These are phyloP conservation scores for Monochamus saltuarius DNA, from an alignment of 1,140 invertebrate genomes.

Conservation along the genomic window DNA sequence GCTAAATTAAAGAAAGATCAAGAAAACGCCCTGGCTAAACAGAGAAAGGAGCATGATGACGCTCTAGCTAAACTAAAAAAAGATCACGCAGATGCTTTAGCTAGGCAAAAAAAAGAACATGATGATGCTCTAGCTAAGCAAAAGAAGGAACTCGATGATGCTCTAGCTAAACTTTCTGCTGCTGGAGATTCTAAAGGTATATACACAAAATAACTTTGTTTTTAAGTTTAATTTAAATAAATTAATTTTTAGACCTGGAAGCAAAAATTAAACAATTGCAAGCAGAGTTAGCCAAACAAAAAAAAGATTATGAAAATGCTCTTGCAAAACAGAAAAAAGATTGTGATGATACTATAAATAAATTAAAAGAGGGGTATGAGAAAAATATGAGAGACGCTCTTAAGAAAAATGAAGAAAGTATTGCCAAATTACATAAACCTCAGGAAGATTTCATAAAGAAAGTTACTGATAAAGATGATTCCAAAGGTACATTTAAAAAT, in stretches of 20 bases:
- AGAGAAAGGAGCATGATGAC: not conserved
- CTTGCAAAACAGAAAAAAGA: slow-evolving; percentile 6
- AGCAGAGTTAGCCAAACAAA: not conserved
- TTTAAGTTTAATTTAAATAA: too few species aligned
- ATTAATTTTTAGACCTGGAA: not conserved
- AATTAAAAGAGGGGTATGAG: slow-evolving; percentile 11
- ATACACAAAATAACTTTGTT: slow-evolving; percentile 8
- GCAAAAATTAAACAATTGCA: slow-evolving; percentile 9
- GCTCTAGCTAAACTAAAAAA: slow-evolving; percentile 13
- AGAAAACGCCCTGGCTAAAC: slow-evolving; percentile 6
- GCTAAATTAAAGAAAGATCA: slow-evolving; percentile 23
- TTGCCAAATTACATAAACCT: not conserved
- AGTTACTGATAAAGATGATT: not conserved
- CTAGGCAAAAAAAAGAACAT: slow-evolving; percentile 18
- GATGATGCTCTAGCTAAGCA: slow-evolving; percentile 1
- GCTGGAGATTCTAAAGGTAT: slow-evolving; percentile 14
- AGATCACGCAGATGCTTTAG: slow-evolving; percentile 2
- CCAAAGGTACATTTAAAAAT: too few species aligned
- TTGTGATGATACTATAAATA: too few species aligned
- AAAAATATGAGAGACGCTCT: slow-evolving; percentile 4
- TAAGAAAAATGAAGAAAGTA: slow-evolving; percentile 11
- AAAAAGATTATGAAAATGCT: not conserved
- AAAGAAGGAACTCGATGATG: slow-evolving; percentile 23
- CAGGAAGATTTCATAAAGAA: slow-evolving; percentile 12
- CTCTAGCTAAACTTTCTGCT: slow-evolving; percentile 23